Evolutionary conservation across 2,113 vertebrate species (phyloP).

Genomic region (Poecilia latipinna): DNA sequence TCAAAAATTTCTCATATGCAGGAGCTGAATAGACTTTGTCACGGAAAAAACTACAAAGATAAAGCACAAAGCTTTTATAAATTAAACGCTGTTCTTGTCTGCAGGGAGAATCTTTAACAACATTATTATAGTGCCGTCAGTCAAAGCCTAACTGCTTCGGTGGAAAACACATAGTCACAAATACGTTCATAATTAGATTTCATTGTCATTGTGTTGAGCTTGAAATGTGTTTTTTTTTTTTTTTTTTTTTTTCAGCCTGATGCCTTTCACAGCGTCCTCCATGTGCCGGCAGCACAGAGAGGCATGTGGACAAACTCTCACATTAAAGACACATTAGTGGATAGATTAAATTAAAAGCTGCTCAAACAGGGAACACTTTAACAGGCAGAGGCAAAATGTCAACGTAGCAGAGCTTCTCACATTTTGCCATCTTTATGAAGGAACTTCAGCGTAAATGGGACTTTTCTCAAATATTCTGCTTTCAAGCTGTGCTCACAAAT

Average conservation of each 20-base stretch:
- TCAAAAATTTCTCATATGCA: background rate
- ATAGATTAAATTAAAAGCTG: slow-evolving; percentile 19
- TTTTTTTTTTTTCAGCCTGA: slow-evolving; percentile 10
- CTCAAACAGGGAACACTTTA: background rate
- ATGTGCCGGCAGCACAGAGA: background rate
- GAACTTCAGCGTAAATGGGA: background rate
- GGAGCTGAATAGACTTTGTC: background rate
- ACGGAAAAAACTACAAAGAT: background rate
- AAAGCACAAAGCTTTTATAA: background rate
- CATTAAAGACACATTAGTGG: background rate
- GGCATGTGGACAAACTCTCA: background rate
- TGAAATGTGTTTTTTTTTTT: slow-evolving; percentile 20
- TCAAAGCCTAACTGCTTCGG: slow-evolving; percentile 35
- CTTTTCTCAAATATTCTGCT: background rate
- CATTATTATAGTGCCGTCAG: slow-evolving; percentile 24
- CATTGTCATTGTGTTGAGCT: slow-evolving; percentile 21
- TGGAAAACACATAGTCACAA: slow-evolving; percentile 21
- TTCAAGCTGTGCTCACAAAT: background rate
- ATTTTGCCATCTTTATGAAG: background rate
- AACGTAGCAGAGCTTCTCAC: background rate
- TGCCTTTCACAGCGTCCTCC: background rate
- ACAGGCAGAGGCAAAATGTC: background rate
- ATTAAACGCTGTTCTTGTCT: slow-evolving; percentile 9
- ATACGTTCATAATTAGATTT: slow-evolving; percentile 33
- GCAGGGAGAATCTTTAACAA: slow-evolving; percentile 16